Evolutionary conservation across 1,140 invertebrate genomes (phyloP), one percentile per base, ranked within the genome.

Genomic region (Aplysia californica): DNA sequence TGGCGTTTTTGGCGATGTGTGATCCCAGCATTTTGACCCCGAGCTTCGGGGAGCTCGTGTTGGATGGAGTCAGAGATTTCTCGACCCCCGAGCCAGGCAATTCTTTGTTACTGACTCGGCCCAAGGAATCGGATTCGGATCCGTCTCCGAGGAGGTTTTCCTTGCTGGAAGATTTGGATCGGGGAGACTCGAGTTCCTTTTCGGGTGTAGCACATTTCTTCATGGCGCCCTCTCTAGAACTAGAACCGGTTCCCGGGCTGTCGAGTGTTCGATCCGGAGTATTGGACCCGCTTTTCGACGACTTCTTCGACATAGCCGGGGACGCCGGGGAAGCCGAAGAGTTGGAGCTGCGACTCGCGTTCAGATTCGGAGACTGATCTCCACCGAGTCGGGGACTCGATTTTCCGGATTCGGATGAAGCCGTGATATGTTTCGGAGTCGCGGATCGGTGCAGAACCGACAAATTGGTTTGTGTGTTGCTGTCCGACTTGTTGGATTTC

Each of bases 1-100:
- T 87, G n/a, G 86, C 86, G 0, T 82, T 80, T 64, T 84, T 83
- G 20, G 81, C 75, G 29, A 85, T 76, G 64, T 86, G 84, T 3
- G 85, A 81, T 29, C 81, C 81, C 10, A 87, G 79, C 75, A 82
- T 84, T 78, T 87, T 87, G 31, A 87, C 82, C 35, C 85, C 85
- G 10, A 87, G 78, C 65, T 84, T 83, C 1, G 86, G 86, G 21
- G 86, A 87, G 74, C 79, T 87, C 67, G 83, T 83, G 50, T 81
- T 76, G 0, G 79, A 70, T 58, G 71, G 65, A 5, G 72, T 79
- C 23, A 70, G 78, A 59, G 59, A 26, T 29, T 65, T 78, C 36
- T 74, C 71, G 29, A 68, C 38, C 1, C 70, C 69, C 2, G 36
- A 66, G 41, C 73, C 58, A 59, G 76, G 50, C 72, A 76, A 31